Evolutionary conservation across 2,797 vertebrate genomes (phyloP).

Genomic region (Onychomys arenicola): DNA sequence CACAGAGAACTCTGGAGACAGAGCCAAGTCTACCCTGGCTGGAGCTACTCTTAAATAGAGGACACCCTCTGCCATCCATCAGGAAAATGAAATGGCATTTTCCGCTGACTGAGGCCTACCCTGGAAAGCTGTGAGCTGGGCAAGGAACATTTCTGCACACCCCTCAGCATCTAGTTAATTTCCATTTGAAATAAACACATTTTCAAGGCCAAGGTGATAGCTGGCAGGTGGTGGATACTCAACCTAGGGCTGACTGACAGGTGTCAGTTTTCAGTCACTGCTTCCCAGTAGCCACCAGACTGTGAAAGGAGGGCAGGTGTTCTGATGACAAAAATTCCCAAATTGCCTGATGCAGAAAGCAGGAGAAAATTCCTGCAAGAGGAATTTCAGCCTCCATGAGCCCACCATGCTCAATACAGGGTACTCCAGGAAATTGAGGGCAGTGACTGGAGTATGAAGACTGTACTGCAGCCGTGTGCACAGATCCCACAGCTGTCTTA

Average conservation of each 20-base stretch:
- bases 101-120: background rate
- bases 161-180: fast-evolving
- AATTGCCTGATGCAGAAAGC: slow-evolving; percentile 67
- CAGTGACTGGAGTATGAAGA: slow-evolving; percentile 52
- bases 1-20: background rate
- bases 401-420: slow-evolving; percentile 44
- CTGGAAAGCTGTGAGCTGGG: background rate
- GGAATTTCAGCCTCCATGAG: slow-evolving; percentile 73
- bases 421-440: background rate
- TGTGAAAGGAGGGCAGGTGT: slow-evolving; percentile 81
- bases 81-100: background rate
- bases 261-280: slow-evolving; percentile 54
- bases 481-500: slow-evolving; percentile 73
- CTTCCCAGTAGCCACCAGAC: slow-evolving; percentile 80
- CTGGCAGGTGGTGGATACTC: background rate
- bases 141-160: fast-evolving
- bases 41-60: no score
- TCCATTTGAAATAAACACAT: background rate
- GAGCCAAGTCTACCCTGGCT: background rate
- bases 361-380: slow-evolving; percentile 68
- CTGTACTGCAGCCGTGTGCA: slow-evolving; percentile 71
- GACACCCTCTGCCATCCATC: no score
- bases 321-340: slow-evolving; percentile 82
- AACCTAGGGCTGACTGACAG: slow-evolving; percentile 67
- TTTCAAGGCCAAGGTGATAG: slow-evolving; percentile 14